Evolutionary conservation across 37 sponge, comb jelly and placozoan species (phyloP), one percentile per base, ranked within the genome.

Genomic region (Bolinopsis microptera): DNA sequence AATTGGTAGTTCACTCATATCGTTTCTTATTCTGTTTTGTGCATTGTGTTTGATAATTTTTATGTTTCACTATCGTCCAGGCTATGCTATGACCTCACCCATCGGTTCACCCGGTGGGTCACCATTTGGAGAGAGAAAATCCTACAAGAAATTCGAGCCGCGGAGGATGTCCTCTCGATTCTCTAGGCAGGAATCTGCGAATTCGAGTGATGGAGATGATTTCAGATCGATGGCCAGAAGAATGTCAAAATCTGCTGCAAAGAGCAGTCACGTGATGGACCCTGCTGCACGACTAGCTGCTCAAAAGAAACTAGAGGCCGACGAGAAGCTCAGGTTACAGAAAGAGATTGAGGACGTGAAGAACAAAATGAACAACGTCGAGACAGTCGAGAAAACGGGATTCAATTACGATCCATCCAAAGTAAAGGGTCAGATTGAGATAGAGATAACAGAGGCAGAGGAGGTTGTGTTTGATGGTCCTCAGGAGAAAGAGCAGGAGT

Each of bases 231-330:
- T 86, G 90, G 90, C 90, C 23, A 13, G 90, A 48, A 39, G 90
- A 40, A 40, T 86, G 61, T 86, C 90, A 0, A 38, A 34, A 40
- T 23, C 61, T 26, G 61, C 30, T 2, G 90, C 38, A 8, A 5
- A 40, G 3, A 86, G 90, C 22, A 41, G 38, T n/a, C 90, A 86
- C 22, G 26, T 40, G 28, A 16, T 86, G 0, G 90, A 86, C 26
- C 90, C 90, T n/a, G 32, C 90, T 5, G 90, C 90, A n/a, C 32
- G 90, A 30, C 90, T 86, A 0, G 90, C 90, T 33, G 90, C 90
- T 86, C 61, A 86, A 34, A 86, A 35, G 26, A 86, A 86, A 25
- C 25, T 34, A 3, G 90, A 86, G 39, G 90, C 90, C 9, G 90
- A 86, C 3, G 90, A 86, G 26, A 86, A 86, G 26, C 30, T 41